Evolutionary conservation across 2,888 invertebrate genomes (phyloP).

Genomic region (Ctena decussata): DNA sequence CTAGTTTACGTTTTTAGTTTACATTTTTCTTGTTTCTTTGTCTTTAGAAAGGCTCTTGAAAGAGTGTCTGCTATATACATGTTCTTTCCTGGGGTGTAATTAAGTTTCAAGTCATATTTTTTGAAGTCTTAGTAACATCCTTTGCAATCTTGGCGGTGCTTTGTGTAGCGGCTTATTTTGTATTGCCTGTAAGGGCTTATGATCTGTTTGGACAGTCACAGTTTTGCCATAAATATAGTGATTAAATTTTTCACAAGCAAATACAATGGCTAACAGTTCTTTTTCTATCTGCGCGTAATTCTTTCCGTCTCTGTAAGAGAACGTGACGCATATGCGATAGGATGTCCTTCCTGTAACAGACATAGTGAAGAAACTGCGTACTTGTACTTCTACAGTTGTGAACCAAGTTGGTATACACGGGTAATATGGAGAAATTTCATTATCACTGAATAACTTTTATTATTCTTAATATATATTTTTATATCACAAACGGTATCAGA

Average conservation of each 20-base stretch:
- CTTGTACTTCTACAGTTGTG: too few relatives aligned
- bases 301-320: conserved; percentile 54
- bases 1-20: background rate
- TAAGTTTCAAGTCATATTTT: conserved; percentile 39
- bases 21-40: too few relatives aligned
- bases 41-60: conserved; percentile 38
- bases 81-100: conserved; percentile 53
- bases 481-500: too few relatives aligned
- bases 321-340: conserved; percentile 63
- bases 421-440: too few relatives aligned
- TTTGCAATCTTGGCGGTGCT: conserved; percentile 59
- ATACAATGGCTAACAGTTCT: conserved; percentile 64
- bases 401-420: too few relatives aligned
- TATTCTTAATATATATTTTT: too few relatives aligned
- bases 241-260: conserved; percentile 41
- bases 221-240: conserved; percentile 51
- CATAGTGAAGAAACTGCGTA: too few relatives aligned
- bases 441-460: too few relatives aligned
- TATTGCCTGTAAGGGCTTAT: conserved; percentile 60
- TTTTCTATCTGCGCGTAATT: conserved; percentile 67
- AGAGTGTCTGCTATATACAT: conserved; percentile 59
- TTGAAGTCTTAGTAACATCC: conserved; percentile 54
- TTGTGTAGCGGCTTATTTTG: conserved; percentile 46
- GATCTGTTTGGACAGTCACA: conserved; percentile 49
- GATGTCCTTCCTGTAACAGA: conserved; percentile 52